Conservation (phyloP, 1,140 invertebrate genomes). For the Plodia interpunctella region DNA sequence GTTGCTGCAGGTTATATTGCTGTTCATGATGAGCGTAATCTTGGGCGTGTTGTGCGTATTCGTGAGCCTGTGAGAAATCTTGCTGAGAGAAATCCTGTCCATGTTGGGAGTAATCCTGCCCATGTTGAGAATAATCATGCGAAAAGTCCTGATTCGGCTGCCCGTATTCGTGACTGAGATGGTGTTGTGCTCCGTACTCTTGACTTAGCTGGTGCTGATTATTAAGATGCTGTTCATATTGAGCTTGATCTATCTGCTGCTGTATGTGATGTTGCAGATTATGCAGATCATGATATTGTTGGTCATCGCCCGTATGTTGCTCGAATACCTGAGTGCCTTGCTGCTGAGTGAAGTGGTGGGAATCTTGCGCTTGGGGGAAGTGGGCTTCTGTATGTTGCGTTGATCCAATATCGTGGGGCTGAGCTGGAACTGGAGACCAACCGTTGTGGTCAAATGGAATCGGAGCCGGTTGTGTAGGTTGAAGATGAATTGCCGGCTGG, state of each 20-base stretch:
- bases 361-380: slow-evolving; percentile 33
- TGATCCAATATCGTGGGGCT: slow-evolving; percentile 33
- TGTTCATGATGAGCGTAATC: slow-evolving; percentile 25
- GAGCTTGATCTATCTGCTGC: slow-evolving; percentile 60
- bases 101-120: slow-evolving; percentile 36
- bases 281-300: slow-evolving; percentile 53
- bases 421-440: slow-evolving; percentile 55
- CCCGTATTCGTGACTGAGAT: slow-evolving; percentile 35
- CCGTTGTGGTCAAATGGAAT: slow-evolving; percentile 50
- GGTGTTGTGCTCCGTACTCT: slow-evolving; percentile 49
- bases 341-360: slow-evolving; percentile 55
- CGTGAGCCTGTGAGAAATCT: slow-evolving; percentile 21
- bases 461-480: slow-evolving; percentile 18
- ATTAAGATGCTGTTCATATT: slow-evolving; percentile 53
- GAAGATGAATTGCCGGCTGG: slow-evolving; percentile 19
- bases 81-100: slow-evolving; percentile 44
- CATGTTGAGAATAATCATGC: slow-evolving; percentile 26
- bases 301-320: slow-evolving; percentile 47
- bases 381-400: slow-evolving; percentile 36
- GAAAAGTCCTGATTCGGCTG: slow-evolving; percentile 35
- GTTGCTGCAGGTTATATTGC: slow-evolving; percentile 33
- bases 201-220: slow-evolving; percentile 48
- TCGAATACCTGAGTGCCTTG: slow-evolving; percentile 59
- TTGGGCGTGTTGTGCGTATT: slow-evolving; percentile 25
- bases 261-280: slow-evolving; percentile 62